A percentile compares a stretch with the other conserved stretches of the same genome.
phyloP scores from a whole-genome alignment of 2,797 vertebrate species.

The Muscicapa striata region DNA sequence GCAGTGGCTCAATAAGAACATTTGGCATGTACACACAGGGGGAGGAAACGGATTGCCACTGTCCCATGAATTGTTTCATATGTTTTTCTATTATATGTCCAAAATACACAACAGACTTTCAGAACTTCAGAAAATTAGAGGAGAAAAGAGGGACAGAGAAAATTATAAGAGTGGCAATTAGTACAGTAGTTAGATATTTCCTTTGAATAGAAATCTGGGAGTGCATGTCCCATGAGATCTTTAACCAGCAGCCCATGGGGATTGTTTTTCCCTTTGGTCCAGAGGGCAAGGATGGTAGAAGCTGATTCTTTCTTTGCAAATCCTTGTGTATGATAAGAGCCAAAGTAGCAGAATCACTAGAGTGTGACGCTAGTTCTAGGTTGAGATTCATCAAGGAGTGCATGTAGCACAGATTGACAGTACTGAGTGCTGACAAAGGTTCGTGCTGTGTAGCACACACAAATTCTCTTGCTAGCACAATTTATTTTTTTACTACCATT shows the following conservation, averaged over 20 bases:
- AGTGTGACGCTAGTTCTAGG: not conserved
- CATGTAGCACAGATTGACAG: not conserved
- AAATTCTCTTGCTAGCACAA: not conserved
- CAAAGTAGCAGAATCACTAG: not conserved
- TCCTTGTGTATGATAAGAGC: not conserved
- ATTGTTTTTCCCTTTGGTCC: not conserved
- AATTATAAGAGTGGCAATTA: not conserved
- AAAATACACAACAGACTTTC: not conserved
- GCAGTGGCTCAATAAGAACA: not conserved
- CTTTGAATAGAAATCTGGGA: not conserved
- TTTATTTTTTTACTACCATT: not conserved
- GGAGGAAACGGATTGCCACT: not conserved
- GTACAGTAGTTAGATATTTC: not conserved
- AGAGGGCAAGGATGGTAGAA: not conserved
- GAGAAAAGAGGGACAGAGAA: not conserved
- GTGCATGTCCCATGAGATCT: not conserved
- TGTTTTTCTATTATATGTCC: not conserved
- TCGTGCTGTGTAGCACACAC: not conserved
- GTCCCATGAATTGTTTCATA: not conserved
- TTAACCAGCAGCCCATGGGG: not conserved
- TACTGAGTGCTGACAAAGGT: rapidly evolving
- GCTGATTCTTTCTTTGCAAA: not conserved
- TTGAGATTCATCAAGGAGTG: not conserved
- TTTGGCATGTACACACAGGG: not conserved
- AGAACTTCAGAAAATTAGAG: conserved; percentile 9